phyloP scores from a whole-genome alignment of 1,140 invertebrate species.

The Drosophila equinoxialis region DNA sequence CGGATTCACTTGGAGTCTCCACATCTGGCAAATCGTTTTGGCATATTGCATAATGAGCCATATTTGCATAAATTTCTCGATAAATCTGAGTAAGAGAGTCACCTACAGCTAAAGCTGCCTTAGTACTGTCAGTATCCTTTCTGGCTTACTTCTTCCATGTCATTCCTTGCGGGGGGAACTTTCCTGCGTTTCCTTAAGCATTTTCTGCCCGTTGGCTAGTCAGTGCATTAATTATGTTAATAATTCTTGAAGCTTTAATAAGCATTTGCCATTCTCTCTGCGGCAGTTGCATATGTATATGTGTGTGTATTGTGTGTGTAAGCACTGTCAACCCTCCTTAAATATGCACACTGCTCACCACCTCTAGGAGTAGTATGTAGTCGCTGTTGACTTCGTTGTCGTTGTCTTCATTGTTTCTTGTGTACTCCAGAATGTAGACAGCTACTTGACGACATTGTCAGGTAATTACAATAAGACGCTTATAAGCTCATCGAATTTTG shows the following conservation, averaged over 20 bases:
- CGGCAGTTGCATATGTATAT: constrained; percentile 17
- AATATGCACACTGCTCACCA: constrained; percentile 26
- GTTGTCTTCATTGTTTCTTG: constrained; percentile 8
- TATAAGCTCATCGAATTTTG: constrained; percentile 71
- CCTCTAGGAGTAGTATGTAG: neutral
- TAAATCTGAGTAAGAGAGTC: constrained; percentile 36
- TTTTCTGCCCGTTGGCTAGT: constrained; percentile 11
- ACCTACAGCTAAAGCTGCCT: neutral
- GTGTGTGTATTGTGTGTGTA: constrained; percentile 18
- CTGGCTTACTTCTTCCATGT: constrained; percentile 3
- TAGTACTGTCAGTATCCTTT: neutral
- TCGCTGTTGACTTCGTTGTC: too few species aligned
- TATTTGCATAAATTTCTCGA: constrained; percentile 63
- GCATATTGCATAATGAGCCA: constrained; percentile 48
- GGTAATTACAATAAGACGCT: constrained; percentile 78
- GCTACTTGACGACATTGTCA: constrained; percentile 69
- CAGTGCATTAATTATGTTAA: constrained; percentile 76
- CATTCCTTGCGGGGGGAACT: constrained; percentile 31
- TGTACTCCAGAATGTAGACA: neutral
- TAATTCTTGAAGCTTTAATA: constrained; percentile 74
- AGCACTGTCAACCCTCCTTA: constrained; percentile 8
- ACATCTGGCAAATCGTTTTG: constrained; percentile 39
- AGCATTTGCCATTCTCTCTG: constrained; percentile 52
- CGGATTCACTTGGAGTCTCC: neutral
- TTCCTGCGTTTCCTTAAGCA: constrained; percentile 24